Conservation (phyloP, 2,797 vertebrate genomes). For the Chromis chromis region DNA sequence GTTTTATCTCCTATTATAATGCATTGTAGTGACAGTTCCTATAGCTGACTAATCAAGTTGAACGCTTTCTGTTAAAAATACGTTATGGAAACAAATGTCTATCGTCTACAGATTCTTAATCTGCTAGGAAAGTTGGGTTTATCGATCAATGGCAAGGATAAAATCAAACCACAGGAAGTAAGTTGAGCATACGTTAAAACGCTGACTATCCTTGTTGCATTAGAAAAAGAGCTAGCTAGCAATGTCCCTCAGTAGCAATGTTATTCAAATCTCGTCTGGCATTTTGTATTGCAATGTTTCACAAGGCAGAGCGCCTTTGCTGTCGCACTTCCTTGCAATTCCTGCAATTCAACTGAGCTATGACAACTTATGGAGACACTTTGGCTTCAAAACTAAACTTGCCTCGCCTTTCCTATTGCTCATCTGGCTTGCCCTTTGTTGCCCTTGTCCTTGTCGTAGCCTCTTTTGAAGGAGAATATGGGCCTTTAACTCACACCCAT, state of each 20-base stretch:
- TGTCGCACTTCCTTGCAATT: neutral
- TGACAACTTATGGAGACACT: neutral
- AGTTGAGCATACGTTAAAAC: slow-evolving; percentile 55
- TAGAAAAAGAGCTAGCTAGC: slow-evolving; percentile 14
- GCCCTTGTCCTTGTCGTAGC: neutral
- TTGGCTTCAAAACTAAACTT: neutral
- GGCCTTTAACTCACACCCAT: neutral
- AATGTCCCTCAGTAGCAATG: slow-evolving; percentile 1
- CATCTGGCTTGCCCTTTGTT: neutral
- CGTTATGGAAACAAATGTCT: slow-evolving; percentile 38
- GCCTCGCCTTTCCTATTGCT: neutral
- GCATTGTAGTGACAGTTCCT: neutral
- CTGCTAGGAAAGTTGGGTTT: slow-evolving; percentile 78
- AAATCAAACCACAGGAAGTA: slow-evolving; percentile 77
- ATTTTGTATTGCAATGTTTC: slow-evolving; percentile 16
- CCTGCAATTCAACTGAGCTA: neutral
- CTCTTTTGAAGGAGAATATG: neutral
- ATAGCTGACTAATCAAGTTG: slow-evolving; percentile 4
- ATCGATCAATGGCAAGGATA: slow-evolving; percentile 72
- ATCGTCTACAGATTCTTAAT: slow-evolving; percentile 78
- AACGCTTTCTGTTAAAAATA: slow-evolving; percentile 4
- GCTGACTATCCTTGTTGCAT: slow-evolving; percentile 11
- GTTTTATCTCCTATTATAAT: neutral
- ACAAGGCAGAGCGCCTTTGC: neutral
- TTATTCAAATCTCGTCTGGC: slow-evolving; percentile 47